Evolutionary conservation across 1,140 invertebrate genomes (phyloP), one percentile per base, ranked within the genome.

Genomic region (Brachionus rotundiformis): DNA sequence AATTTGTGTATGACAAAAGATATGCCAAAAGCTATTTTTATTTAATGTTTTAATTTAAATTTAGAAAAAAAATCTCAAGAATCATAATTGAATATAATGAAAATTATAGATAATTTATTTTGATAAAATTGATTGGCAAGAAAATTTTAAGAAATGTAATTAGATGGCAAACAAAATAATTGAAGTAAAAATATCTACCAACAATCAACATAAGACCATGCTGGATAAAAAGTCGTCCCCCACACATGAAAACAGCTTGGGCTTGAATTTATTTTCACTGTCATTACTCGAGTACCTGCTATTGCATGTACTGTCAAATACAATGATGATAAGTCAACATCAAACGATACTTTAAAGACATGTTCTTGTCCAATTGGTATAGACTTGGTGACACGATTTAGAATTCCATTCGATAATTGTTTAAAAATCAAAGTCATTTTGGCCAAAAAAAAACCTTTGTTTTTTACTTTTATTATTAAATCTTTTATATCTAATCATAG

Each of bases 161-260:
- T 68, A 16, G n/a, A n/a, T 31, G 23, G 19, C 10, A 41, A 68
- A 68, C 16, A 63, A 29, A 63, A 63, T 7, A 49, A 54, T 4
- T 54, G 5, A 41, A 41, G 10, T 13, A 41, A 41, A 5, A 13
- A 10, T 68, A 13, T 44, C 41, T 73, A 44, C 36, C 11, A 41
- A 44, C 68, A 73, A 11, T 29, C 25, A 11, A 73, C 27, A 11
- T 3, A 19, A 27, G 36, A 44, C 68, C 68, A 73, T 19, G 10
- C 0, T 44, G 68, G 68, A 73, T 27, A 73, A 39, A 79, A 16
- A 31, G 76, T 79, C 13, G 76, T 79, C n/a, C 76, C 76, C 76
- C 76, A 79, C 6, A 59, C 23, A 36, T 79, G 76, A 79, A 79
- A 79, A 61, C 76, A 79, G 4, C 16, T 59, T 13, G 23, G 76